phyloP scores from a whole-genome alignment of 2,113 vertebrate genomes.

The Natator depressus region DNA sequence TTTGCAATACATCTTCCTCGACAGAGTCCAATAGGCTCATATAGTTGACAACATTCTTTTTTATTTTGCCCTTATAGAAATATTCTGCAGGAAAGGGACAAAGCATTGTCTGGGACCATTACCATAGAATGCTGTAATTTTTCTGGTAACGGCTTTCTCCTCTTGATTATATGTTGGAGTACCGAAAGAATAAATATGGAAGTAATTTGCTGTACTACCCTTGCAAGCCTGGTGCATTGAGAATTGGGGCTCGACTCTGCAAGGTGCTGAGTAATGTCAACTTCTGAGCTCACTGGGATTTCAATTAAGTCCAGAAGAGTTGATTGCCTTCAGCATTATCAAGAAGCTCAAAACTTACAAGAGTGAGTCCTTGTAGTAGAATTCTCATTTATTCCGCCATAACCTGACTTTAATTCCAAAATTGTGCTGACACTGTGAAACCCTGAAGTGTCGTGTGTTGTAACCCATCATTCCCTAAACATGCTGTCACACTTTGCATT shows the following conservation, averaged over 20 bases:
- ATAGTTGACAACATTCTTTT: not conserved
- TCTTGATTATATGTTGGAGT: not conserved
- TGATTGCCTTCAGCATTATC: not conserved
- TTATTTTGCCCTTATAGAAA: not conserved
- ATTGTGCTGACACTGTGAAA: not conserved
- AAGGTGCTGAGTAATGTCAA: not conserved
- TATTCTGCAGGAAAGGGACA: not conserved
- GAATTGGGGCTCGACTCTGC: not conserved
- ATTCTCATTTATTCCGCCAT: conserved; percentile 23
- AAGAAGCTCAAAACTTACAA: not conserved
- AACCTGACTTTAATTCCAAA: not conserved
- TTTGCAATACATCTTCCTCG: not conserved
- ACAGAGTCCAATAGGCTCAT: not conserved
- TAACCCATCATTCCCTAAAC: not conserved
- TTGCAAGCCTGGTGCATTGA: not conserved
- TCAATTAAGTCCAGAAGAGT: not conserved
- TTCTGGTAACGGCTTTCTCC: not conserved
- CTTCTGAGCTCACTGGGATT: not conserved
- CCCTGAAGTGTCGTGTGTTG: not conserved
- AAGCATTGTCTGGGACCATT: not conserved
- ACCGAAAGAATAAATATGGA: not conserved
- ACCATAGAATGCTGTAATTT: not conserved
- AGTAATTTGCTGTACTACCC: not conserved
- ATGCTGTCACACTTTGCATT: not conserved
- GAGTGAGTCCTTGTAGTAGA: not conserved